Base-by-base conservation (phyloP, 2,888 invertebrate species). In the Nemotelus nigrinus region DNA sequence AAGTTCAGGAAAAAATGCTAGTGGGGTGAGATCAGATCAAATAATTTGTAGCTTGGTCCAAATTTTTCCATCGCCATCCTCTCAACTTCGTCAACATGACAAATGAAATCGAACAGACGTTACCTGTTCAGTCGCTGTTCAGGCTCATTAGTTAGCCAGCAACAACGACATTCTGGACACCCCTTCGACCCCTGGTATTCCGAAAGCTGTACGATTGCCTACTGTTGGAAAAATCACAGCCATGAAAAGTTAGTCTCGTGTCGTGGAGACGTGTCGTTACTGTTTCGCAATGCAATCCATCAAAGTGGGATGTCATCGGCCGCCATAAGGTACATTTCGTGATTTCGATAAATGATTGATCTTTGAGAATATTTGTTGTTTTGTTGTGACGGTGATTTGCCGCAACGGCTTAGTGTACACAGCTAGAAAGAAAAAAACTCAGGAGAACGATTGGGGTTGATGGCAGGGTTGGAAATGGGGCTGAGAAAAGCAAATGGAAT, bases 281-380 rank as follows among this genome's bases (percentile, higher is more conserved):
- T 48, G 45, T 47, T 74, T 60, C 74, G 60, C 43, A 25, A 39
- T 25, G 48, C 39, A 63, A 74, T 74, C 74, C 74, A 74, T 74
- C 74, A 74, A 74, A 74, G 2, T 53, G 55, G 41, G 70, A 70
- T 70, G 70, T 70, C 70, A 50, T 74, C 50, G 47, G 48, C 47
- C 48, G 74, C 60, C 74, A 60, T 74, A 60, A 60, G 60, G 60
- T 41, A 74, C 48, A 50, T 25, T 25, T 25, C 25, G 72, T n/a
- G 60, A 48, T 74, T 74, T 48, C 60, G 74, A 74, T 74, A 60
- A 60, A 74, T 74, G 74, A 74, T 74, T 60, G 74, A 74, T 74
- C 63, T 48, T 25, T 45, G 58, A 57, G 72, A 57, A 45, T 10
- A 10, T 70, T 47, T 43, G 63, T 41, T 53, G 55, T 55, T 53